phyloP scores from a whole-genome alignment of 2,888 invertebrate species.

The Gisinianus flammeolus region DNA sequence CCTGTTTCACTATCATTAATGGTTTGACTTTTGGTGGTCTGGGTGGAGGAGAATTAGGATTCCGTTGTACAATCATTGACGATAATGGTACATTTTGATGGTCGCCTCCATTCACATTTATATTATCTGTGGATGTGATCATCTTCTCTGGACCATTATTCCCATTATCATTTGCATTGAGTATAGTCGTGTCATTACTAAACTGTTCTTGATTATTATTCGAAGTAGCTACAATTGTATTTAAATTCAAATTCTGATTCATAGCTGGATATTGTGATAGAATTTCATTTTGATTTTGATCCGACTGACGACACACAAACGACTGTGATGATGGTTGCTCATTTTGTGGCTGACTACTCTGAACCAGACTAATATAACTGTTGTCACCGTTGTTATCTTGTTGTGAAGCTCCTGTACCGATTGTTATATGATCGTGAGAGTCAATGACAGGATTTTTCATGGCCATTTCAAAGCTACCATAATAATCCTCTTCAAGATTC shows the following conservation, averaged over 20 bases:
- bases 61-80: constrained; percentile 60
- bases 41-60: constrained; percentile 60
- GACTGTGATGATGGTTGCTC: not conserved
- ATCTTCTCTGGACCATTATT: not conserved
- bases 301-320: not conserved
- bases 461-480: constrained; percentile 82
- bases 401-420: not conserved
- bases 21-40: constrained; percentile 63
- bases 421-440: constrained; percentile 22
- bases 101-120: not conserved
- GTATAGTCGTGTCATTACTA: not conserved
- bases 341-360: not conserved
- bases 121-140: not conserved
- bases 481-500: constrained; percentile 72
- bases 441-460: constrained; percentile 74
- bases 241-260: not conserved
- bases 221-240: not conserved
- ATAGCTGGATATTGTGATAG: constrained; percentile 8
- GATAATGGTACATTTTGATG: not conserved
- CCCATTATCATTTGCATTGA: not conserved
- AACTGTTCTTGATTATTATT: constrained; percentile 25
- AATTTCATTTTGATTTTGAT: constrained; percentile 19
- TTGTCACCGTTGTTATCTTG: not conserved
- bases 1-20: not conserved
- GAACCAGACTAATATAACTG: not conserved